Evolutionary conservation across 1,140 invertebrate species (phyloP), one percentile per base, ranked within the genome.

Genomic region (Doryteuthis pealeii): DNA sequence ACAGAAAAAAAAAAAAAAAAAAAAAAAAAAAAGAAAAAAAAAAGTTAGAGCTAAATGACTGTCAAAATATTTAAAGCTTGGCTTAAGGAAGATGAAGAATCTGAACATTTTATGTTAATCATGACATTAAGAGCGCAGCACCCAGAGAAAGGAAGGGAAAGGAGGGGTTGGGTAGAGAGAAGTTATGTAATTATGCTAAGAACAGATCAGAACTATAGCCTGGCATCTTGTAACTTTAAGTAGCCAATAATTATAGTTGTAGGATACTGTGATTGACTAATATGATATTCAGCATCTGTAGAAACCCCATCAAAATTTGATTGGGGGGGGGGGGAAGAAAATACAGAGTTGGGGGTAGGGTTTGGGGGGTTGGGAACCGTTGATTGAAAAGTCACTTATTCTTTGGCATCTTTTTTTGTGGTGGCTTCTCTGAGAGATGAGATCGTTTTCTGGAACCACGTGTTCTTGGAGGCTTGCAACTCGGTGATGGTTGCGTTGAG

Each of bases 361-460:
- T 3, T 5, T 3, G 35, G 10, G 35, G 35, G 35, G 35, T n/a
- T 12, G 54, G 54, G 22, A 62, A 62, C 54, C 10, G 26, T n/a
- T 28, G 26, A 28, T 62, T 62, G 18, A 28, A 62, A 62, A n/a
- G 54, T 62, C 18, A 10, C 8, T 68, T 33, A 68, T 35, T 85
- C 84, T 68, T 86, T 85, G 43, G 77, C 78, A 31, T 79, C 78
- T 49, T 79, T 83, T 72, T 83, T 82, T 31, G 76, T 80, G 40
- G 77, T 79, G 8, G 83, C 79, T 83, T 93, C 93, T 84, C 91
- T 91, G 70, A 93, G 91, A 2, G 91, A 92, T 65, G 89, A 92
- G 77, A 96, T 89, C 0, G 95, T 97, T 88, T 96, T 96, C 69
- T 94, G 94, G 18, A 97, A 90, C 96, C 96, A 97, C 1, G 94